phyloP scores from a whole-genome alignment of 2,797 vertebrate genomes.

The Protosalanx chinensis region DNA sequence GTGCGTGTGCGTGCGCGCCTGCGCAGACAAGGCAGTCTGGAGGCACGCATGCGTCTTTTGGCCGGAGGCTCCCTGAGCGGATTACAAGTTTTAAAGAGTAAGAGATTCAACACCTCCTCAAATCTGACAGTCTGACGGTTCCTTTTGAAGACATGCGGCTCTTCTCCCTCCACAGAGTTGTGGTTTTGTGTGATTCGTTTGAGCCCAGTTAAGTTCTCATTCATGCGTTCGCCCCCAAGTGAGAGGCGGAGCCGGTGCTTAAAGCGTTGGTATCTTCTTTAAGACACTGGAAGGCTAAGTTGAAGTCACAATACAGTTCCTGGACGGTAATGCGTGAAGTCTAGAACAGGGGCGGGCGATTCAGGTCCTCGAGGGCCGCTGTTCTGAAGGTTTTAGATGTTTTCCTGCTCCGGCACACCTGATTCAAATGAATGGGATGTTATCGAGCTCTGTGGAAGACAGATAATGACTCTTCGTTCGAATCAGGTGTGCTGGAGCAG shows the following conservation, averaged over 20 bases:
- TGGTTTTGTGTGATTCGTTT: conserved; percentile 70
- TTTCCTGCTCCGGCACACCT: too few species aligned
- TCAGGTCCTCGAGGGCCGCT: too few species aligned
- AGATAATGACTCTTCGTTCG: too few species aligned
- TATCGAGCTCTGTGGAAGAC: too few species aligned
- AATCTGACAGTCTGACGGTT: conserved; percentile 67
- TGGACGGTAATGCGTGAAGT: too few species aligned
- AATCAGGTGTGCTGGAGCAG: too few species aligned
- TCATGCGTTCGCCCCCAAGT: conserved; percentile 63
- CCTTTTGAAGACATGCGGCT: conserved; percentile 65
- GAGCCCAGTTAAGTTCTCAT: conserved; percentile 69
- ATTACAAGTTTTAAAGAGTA: conserved; percentile 79
- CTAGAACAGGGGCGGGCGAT: too few species aligned
- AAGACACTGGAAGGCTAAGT: conserved; percentile 35
- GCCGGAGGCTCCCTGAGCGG: conserved; percentile 67
- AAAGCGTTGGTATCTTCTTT: conserved; percentile 61
- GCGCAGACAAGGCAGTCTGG: too few species aligned
- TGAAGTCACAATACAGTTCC: conserved; percentile 15
- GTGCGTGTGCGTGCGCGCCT: too few species aligned
- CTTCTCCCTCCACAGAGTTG: conserved; percentile 62
- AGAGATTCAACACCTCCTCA: conserved; percentile 71
- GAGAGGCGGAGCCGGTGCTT: conserved; percentile 67
- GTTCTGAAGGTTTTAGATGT: too few species aligned
- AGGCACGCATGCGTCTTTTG: conserved; percentile 13
- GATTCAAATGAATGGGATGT: too few species aligned